Percentiles rank a stretch among this genome's conserved stretches.
These are phyloP conservation scores for Promerops cafer DNA, from an alignment of 2,113 vertebrate genomes.

Conservation along the genomic window DNA sequence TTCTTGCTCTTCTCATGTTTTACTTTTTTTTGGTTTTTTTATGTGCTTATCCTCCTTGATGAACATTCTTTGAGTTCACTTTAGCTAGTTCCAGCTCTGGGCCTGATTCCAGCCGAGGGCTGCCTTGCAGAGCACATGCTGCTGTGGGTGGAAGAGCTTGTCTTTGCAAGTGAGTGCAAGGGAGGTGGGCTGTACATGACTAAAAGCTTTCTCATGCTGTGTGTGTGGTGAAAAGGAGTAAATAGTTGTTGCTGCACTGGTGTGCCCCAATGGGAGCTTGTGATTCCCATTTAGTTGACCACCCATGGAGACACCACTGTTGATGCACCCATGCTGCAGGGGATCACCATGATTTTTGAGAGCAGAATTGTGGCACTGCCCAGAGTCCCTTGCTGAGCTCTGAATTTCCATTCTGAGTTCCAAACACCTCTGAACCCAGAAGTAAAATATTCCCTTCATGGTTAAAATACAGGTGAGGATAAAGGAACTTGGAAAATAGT, in stretches of 20 bases:
- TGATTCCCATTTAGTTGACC: background rate
- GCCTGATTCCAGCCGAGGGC: rapidly evolving
- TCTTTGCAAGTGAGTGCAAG: background rate
- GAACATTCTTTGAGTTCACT: background rate
- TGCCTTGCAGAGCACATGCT: background rate
- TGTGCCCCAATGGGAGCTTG: background rate
- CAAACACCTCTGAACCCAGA: background rate
- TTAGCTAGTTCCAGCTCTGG: background rate
- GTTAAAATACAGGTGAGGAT: background rate
- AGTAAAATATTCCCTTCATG: background rate
- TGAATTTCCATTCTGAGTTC: background rate
- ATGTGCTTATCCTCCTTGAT: background rate
- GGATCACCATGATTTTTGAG: background rate
- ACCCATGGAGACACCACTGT: background rate
- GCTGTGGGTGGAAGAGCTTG: background rate
- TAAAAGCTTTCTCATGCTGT: background rate
- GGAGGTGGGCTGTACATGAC: background rate
- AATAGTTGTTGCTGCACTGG: background rate
- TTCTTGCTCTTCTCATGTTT: background rate
- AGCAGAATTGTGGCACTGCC: background rate
- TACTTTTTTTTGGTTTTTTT: background rate
- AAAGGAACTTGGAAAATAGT: background rate
- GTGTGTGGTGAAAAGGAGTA: background rate
- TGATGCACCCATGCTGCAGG: background rate
- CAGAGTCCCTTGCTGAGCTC: background rate